Evolutionary conservation across 2,888 invertebrate genomes (phyloP).

Genomic region (Stenoptilia bipunctidactyla): DNA sequence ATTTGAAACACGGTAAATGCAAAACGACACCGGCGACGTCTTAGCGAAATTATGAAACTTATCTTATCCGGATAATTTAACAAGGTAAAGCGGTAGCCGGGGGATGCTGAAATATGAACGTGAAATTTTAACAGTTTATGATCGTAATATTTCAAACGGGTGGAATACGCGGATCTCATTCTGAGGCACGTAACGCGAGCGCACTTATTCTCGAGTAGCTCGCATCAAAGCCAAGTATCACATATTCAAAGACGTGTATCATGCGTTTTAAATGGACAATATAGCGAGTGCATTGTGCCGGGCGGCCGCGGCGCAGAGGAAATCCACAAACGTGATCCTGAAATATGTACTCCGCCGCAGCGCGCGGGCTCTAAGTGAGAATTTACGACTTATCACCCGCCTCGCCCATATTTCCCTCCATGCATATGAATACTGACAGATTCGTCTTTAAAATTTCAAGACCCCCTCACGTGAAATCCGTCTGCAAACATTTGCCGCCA

Average conservation of each 20-base stretch:
- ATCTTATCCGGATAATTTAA: not conserved
- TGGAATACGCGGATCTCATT: not conserved
- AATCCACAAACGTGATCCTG: slow-evolving; percentile 32
- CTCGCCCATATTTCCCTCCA: slow-evolving; percentile 31
- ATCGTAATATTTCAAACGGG: not conserved
- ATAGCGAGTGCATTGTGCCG: slow-evolving; percentile 26
- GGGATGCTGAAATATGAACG: not conserved
- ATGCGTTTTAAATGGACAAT: slow-evolving; percentile 27
- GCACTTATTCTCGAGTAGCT: not conserved
- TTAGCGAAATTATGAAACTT: not conserved
- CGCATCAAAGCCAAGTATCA: slow-evolving; percentile 3
- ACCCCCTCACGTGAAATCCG: not conserved
- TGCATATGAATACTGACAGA: slow-evolving; percentile 32
- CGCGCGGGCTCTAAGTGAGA: slow-evolving; percentile 31
- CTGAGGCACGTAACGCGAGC: not conserved
- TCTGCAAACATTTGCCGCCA: not conserved
- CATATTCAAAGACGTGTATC: slow-evolving; percentile 20
- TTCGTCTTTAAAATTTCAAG: slow-evolving; percentile 20
- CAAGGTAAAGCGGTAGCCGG: not conserved
- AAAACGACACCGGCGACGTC: not conserved
- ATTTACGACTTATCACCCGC: slow-evolving; percentile 36
- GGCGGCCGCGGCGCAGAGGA: slow-evolving; percentile 16
- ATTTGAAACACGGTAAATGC: not conserved
- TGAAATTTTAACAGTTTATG: not conserved
- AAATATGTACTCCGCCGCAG: slow-evolving; percentile 36